Evolutionary conservation across 2,797 vertebrate genomes (phyloP), one percentile per base, ranked within the genome.

Genomic region (Tadarida brasiliensis): DNA sequence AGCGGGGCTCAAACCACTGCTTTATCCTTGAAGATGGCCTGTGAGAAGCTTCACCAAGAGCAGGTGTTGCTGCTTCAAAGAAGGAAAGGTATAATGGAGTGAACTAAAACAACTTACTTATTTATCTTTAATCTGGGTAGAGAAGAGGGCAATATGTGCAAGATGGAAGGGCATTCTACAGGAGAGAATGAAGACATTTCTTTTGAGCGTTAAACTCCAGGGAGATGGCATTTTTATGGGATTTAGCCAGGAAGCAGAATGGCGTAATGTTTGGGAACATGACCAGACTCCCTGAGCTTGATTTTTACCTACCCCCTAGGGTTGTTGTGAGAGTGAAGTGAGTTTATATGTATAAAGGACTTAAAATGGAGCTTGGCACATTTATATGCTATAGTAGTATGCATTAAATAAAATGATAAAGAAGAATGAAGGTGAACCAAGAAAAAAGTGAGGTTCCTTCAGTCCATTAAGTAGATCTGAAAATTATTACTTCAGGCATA

Each of bases 221-320:
- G 16, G 49, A 94, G 59, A 86, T 93, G 73, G 39, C 73, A 80
- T 91, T 93, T 91, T 92, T 76, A 81, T 78, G 87, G 77, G 30
- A 90, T 82, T 85, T 80, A 94, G 24, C 44, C 59, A 83, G 65
- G 51, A 90, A 86, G 33, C 73, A 77, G 44, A 39, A 30, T 67
- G 39, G 47, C 57, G 6, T 89, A 39, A 65, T 78, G 26, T 26
- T 68, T 91, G 85, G 81, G 61, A 93, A 90, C 9, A 28, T 56
- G n/a, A 57, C 81, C 87, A 90, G 76, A 85, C 47, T 91, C 56
- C 67, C 19, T n/a, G 5, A 82, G 54, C 91, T 80, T 92, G 77
- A 70, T 70, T 94, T 94, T 87, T 35, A 74, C 68, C 51, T 88
- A 39, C 19, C 56, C 49, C 8, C 7, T 14, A 91, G 9, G 47